Base-by-base conservation (phyloP, 2,888 invertebrate species). In the Odontothrips loti region DNA sequence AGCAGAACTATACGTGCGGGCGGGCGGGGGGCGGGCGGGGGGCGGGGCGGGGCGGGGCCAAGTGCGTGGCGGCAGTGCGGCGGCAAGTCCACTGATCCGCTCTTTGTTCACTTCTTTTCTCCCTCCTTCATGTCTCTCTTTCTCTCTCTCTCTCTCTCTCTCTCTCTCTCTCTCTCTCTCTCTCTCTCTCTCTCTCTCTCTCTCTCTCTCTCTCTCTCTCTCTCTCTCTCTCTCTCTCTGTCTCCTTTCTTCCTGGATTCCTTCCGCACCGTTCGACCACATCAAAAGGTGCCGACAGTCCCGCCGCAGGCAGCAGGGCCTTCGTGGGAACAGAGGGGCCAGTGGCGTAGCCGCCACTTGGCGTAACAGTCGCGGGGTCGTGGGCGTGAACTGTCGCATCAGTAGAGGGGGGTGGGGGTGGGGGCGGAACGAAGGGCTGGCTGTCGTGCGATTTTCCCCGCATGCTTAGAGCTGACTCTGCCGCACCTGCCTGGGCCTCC, bases 211-310 rank as follows among this genome's bases (percentile, higher is more conserved):
- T 51, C 51, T 51, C 51, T 51, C 51, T 51, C 51, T 51, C 51
- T 51, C 51, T 51, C 51, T 12, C 51, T 17, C 51, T 12, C 51
- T 51, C 15, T 17, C n/a, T 68, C 9, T 68, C 10, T n/a, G n/a
- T n/a, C 68, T n/a, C 68, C 68, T 68, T 68, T 68, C 68, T 68
- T 68, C 68, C 68, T 23, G 68, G 68, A 68, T 68, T 68, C 68
- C 68, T 68, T 68, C 68, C 68, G 68, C 68, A 68, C 68, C 68
- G 68, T 23, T 68, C 68, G 68, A 68, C 68, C 68, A 68, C 68
- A 68, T 68, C 68, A 68, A 68, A 68, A 9, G 34, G 34, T 43
- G 34, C 34, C 34, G 34, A 43, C 34, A 43, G 34, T 4, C 3
- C 34, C 34, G 34, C 34, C 34, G 34, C 34, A 4, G 9, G 23